phyloP scores from a whole-genome alignment of 2,888 invertebrate species.

The Drosophila formosana region DNA sequence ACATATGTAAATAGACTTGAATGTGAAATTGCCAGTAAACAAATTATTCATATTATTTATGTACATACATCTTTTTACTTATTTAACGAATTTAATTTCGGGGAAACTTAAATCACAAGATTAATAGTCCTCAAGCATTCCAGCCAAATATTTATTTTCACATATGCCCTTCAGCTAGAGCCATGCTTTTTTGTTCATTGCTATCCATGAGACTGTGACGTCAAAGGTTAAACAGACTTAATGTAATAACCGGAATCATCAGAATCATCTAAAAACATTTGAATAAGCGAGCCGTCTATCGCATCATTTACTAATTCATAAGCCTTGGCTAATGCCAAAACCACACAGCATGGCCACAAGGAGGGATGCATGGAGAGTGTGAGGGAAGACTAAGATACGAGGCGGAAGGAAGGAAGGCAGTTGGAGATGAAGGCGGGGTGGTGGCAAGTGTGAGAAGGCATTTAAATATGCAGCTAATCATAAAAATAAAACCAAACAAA shows the following conservation, averaged over 20 bases:
- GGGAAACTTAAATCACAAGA: neutral
- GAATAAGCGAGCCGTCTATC: conserved; percentile 41
- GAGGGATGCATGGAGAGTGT: neutral
- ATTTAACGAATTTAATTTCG: neutral
- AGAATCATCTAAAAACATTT: conserved; percentile 56
- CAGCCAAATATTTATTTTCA: neutral
- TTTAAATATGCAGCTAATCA: conserved; percentile 69
- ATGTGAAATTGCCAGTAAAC: too few species aligned
- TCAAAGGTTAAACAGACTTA: conserved; percentile 29
- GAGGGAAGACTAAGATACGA: neutral
- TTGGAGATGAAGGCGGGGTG: neutral
- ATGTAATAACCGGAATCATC: conserved; percentile 44
- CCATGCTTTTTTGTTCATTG: neutral
- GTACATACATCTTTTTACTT: neutral
- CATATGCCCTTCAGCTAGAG: neutral
- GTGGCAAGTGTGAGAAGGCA: conserved; percentile 35
- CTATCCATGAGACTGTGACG: conserved; percentile 4
- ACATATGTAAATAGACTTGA: too few species aligned
- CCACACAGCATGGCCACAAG: conserved; percentile 2
- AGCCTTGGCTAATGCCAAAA: conserved; percentile 39
- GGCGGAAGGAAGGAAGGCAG: neutral
- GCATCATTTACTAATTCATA: conserved; percentile 67
- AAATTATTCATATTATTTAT: too few species aligned
- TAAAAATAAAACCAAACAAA: conserved; percentile 65
- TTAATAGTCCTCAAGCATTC: neutral